A percentile compares a stretch with the other conserved stretches of the same genome.
These are phyloP conservation scores for Dendroctonus ponderosae DNA, from an alignment of 1,140 invertebrate genomes.

Conservation along the genomic window DNA sequence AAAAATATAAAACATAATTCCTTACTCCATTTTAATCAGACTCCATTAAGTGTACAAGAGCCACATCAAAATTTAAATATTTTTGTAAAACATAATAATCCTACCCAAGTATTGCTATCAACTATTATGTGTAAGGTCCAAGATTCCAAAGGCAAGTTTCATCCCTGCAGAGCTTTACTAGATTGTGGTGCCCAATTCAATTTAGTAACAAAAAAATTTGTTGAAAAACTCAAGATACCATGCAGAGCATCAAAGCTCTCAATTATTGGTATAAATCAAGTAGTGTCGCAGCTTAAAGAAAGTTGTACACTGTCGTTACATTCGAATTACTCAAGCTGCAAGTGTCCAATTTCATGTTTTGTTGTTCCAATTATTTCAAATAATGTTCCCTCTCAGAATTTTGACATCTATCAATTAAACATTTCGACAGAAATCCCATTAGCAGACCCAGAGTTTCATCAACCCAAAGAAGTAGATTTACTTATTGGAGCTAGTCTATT, in stretches of 20 bases:
- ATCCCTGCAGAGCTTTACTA: neutral
- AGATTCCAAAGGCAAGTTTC: neutral
- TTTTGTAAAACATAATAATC: neutral
- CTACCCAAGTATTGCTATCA: neutral
- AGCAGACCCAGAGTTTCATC: neutral
- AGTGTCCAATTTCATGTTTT: neutral
- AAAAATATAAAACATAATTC: neutral
- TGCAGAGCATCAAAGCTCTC: neutral
- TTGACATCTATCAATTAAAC: neutral
- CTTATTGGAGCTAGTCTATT: neutral
- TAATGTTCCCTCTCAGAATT: neutral
- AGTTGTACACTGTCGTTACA: neutral
- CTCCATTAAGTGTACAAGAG: neutral
- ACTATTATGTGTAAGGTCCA: neutral
- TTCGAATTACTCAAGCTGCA: neutral
- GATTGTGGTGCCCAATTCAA: neutral
- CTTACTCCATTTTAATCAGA: neutral
- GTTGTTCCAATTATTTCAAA: neutral
- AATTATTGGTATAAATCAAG: slow-evolving; percentile 1
- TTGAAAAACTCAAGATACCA: neutral
- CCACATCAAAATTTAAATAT: neutral
- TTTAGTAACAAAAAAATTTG: neutral
- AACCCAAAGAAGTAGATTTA: neutral
- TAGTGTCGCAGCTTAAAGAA: neutral
- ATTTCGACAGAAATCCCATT: neutral